These are phyloP conservation scores for Drosophila carrolli DNA, from an alignment of 1,140 invertebrate species.

Conservation along the genomic window DNA sequence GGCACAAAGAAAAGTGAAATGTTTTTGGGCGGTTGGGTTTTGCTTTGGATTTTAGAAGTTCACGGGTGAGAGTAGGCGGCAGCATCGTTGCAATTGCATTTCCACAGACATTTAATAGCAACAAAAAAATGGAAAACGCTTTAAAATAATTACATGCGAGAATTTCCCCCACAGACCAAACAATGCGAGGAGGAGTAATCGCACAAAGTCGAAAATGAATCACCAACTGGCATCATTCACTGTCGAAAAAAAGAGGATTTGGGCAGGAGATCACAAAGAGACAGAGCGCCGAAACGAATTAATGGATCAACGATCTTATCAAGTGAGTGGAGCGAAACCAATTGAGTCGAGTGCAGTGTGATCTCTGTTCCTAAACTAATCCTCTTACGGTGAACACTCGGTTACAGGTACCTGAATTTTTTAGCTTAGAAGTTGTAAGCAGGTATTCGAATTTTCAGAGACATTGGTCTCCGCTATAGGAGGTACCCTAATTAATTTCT, in stretches of 20 bases:
- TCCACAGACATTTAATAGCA: conserved; percentile 45
- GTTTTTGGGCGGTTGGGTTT: conserved; percentile 45
- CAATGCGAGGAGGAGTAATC: conserved; percentile 13
- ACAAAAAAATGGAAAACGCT: conserved; percentile 40
- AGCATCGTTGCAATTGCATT: conserved; percentile 53
- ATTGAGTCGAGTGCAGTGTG: conserved; percentile 20
- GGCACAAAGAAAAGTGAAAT: conserved; percentile 80
- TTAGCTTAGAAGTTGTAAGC: no score
- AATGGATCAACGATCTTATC: conserved; percentile 45
- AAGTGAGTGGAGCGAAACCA: conserved; percentile 27
- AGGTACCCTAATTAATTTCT: no score
- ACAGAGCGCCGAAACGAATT: conserved; percentile 34
- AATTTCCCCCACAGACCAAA: conserved; percentile 27
- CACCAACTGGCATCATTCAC: conserved; percentile 46
- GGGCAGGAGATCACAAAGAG: conserved; percentile 28
- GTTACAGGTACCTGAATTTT: background rate
- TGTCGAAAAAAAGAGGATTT: conserved; percentile 14
- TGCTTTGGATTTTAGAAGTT: conserved; percentile 43
- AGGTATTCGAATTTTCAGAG: background rate
- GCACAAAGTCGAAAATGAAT: conserved; percentile 31
- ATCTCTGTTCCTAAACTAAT: conserved; percentile 8
- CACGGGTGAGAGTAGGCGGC: conserved; percentile 11
- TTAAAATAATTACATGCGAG: conserved; percentile 62
- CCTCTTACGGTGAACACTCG: conserved; percentile 8
- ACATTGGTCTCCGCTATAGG: background rate